Conservation (phyloP, 2,888 invertebrate genomes). For the Heteropelma amictum region DNA sequence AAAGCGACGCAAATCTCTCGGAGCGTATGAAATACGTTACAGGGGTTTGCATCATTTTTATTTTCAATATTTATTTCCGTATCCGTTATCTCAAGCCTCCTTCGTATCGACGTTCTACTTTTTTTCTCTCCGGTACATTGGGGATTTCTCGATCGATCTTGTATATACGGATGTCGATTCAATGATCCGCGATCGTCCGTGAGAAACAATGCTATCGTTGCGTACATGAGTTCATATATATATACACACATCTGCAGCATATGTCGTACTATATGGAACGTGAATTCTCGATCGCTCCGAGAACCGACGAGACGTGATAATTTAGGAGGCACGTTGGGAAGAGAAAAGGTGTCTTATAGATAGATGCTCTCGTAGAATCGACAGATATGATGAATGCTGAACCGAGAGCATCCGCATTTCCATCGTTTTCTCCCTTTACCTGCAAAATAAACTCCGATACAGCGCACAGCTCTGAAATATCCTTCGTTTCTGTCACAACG, state of each 20-base stretch:
- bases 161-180: conserved; percentile 2
- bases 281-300: conserved; percentile 40
- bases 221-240: too few relatives aligned
- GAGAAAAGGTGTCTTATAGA: conserved; percentile 64
- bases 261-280: not conserved
- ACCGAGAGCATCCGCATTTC: conserved; percentile 60
- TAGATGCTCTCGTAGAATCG: conserved; percentile 70
- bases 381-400: conserved; percentile 73
- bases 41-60: not conserved
- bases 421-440: not conserved
- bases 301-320: conserved; percentile 66
- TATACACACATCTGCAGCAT: conserved; percentile 63
- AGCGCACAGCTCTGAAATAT: too few relatives aligned
- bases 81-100: not conserved
- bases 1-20: not conserved
- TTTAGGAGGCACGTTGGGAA: conserved; percentile 67
- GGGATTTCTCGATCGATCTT: conserved; percentile 34
- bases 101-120: not conserved
- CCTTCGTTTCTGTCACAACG: too few relatives aligned
- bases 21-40: not conserved
- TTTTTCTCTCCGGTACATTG: conserved; percentile 15
- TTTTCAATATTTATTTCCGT: not conserved
- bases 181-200: conserved; percentile 36
- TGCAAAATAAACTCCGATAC: too few relatives aligned
- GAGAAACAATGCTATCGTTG: conserved; percentile 57